Base-by-base conservation (phyloP, 2,888 invertebrate species). In the Chloromyia formosa region DNA sequence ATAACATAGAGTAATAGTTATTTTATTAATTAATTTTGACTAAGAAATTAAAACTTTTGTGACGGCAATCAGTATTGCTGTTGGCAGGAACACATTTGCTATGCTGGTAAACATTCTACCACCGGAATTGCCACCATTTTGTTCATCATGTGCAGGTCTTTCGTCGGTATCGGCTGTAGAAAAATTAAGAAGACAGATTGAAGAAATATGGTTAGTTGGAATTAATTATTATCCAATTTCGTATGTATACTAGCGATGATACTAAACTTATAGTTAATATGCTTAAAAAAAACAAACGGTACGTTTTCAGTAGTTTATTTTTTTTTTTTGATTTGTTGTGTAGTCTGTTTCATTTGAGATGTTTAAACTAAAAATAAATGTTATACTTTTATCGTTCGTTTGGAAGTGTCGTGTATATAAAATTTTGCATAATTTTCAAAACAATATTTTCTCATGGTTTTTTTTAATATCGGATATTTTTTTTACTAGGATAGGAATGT, bases 101-200 rank as follows among this genome's bases (percentile, higher is more conserved):
- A 69, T 69, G 66, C 68, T 76, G 74, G 73, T 73, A 56, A 74
- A 66, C 45, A 69, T 40, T 74, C 73, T 69, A 72, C 60, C 61
- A 62, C 77, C 77, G 23, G 77, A 76, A 74, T 68, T 76, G 35
- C 75, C 75, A 62, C 77, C 77, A 66, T 69, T 75, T 75, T 71
- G 72, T 71, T 78, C 78, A 64, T 78, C 78, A 66, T 78, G 77
- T 45, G 78, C 77, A 54, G 75, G 76, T 75, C 75, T 74, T 45
- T 78, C 78, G 73, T 78, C 78, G 45, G 76, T 75, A 42, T 77
- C 78, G 75, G 76, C 78, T 78, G 69, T 42, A 7, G 49, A 49
- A 49, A 7, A 49, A 10, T 7, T 49, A 12, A 49, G 10, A 49
- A 49, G 42, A 42, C 7, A 12, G 42, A 72, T 23, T 64, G 14